phyloP scores from a whole-genome alignment of 2,888 invertebrate species.

The Cactoblastis cactorum region DNA sequence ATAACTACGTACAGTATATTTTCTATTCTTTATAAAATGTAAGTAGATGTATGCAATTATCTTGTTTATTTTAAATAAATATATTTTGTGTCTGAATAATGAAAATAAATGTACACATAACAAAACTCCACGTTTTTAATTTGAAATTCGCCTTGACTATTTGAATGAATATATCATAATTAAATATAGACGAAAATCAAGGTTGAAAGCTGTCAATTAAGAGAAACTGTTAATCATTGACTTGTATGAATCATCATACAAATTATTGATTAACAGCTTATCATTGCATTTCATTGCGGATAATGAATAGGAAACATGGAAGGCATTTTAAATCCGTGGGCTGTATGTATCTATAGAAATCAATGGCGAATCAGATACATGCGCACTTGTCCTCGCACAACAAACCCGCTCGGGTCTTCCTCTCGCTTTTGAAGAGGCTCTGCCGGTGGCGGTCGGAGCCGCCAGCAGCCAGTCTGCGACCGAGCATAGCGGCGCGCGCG shows the following conservation, averaged over 20 bases:
- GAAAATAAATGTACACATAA: conserved; percentile 8
- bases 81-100: neutral
- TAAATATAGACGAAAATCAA: conserved; percentile 17
- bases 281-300: conserved; percentile 12
- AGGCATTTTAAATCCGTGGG: conserved; percentile 26
- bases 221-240: too few relatives aligned
- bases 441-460: conserved; percentile 54
- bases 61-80: neutral
- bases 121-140: neutral
- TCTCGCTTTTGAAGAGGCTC: conserved; percentile 64
- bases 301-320: conserved; percentile 21
- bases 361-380: conserved; percentile 47
- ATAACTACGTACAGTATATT: conserved; percentile 4
- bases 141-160: neutral
- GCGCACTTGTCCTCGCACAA: conserved; percentile 64
- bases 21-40: neutral
- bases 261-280: conserved; percentile 17
- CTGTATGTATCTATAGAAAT: conserved; percentile 37
- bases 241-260: conserved; percentile 8
- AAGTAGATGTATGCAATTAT: neutral
- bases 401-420: conserved; percentile 68
- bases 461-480: conserved; percentile 62
- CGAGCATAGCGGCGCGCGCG: conserved; percentile 65
- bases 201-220: conserved; percentile 19
- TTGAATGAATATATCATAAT: neutral